Percentiles rank a stretch among this genome's conserved stretches.
Conservation (phyloP, 2,113 vertebrate species). For the Oncorhynchus mykiss region DNA sequence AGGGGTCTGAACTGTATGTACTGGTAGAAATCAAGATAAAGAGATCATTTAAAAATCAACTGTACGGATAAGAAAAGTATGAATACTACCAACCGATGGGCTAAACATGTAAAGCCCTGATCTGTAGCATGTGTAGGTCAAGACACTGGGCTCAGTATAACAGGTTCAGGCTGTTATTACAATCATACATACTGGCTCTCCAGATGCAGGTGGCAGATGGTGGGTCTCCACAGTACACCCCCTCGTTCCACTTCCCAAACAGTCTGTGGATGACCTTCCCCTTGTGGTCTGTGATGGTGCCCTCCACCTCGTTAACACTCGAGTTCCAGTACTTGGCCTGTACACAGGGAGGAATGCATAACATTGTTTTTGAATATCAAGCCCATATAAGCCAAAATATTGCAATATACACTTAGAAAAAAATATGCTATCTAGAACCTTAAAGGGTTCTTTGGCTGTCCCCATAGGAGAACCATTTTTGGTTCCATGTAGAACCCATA, state of each 20-base stretch:
- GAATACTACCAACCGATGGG: neutral
- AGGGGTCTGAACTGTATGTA: no score
- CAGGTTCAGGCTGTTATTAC: no score
- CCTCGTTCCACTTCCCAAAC: constrained; percentile 96
- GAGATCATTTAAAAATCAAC: constrained; percentile 19
- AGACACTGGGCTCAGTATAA: no score
- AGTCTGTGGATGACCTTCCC: constrained; percentile 86
- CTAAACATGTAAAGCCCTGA: no score
- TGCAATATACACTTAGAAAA: no score
- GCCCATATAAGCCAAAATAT: no score
- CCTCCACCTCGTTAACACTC: constrained; percentile 91
- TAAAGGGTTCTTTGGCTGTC: no score
- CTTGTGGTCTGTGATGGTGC: constrained; percentile 80
- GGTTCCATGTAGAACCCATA: no score
- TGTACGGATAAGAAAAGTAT: neutral
- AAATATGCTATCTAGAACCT: no score
- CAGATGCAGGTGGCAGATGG: constrained; percentile 88
- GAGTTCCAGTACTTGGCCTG: constrained; percentile 97
- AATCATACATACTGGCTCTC: constrained; percentile 85
- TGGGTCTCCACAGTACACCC: constrained; percentile 84
- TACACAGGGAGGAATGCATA: neutral
- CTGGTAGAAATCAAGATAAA: neutral
- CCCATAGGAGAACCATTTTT: no score
- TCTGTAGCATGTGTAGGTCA: neutral
- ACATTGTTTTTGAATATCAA: neutral